Conservation (phyloP, 1,140 invertebrate species). For the Papilio dardanus region DNA sequence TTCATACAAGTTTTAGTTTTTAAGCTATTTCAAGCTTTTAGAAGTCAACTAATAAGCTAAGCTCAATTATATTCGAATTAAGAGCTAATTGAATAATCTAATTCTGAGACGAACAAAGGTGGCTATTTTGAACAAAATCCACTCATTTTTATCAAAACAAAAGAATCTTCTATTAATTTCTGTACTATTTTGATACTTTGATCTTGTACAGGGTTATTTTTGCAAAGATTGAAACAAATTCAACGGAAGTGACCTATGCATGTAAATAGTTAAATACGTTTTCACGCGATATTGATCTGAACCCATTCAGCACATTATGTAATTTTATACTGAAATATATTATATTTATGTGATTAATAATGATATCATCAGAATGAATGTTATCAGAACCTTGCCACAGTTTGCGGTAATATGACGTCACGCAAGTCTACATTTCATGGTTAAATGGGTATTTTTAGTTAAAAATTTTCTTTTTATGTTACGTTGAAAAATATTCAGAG, state of each 20-base stretch:
- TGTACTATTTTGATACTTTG: too few relatives aligned
- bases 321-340: not conserved
- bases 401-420: not conserved
- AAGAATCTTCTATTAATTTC: too few relatives aligned
- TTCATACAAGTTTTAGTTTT: not conserved
- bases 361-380: not conserved
- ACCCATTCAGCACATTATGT: not conserved
- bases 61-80: too few relatives aligned
- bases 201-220: too few relatives aligned
- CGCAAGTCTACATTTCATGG: not conserved
- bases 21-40: not conserved
- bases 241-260: not conserved
- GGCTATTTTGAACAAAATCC: too few relatives aligned
- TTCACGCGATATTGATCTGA: not conserved
- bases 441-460: not conserved
- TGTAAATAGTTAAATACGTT: not conserved
- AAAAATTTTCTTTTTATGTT: not conserved
- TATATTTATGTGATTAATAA: not conserved
- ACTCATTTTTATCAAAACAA: too few relatives aligned
- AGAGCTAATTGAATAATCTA: too few relatives aligned
- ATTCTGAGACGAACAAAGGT: too few relatives aligned
- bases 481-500: not conserved
- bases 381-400: conserved; percentile 3
- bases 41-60: not conserved
- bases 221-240: too few relatives aligned